Evolutionary conservation across 1,140 invertebrate species (phyloP), one percentile per base, ranked within the genome.

Genomic region (Stegodyphus mimosarum): DNA sequence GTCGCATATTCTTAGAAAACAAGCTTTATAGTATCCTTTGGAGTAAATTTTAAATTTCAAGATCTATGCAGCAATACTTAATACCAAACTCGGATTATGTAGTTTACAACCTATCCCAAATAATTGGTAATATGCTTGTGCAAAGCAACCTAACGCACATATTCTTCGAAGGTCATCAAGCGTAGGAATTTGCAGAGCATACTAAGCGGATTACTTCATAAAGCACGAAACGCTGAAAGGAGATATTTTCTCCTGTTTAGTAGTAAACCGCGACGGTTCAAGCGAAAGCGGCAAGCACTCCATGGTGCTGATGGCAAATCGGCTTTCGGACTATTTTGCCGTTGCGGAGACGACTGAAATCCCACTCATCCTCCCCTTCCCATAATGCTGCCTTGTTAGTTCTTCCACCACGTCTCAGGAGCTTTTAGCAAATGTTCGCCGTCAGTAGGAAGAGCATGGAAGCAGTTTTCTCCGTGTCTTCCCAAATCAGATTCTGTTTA

Each of bases 401-500:
- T 33, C 33, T 33, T 33, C 33, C 33, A 33, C 33, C 33, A 33
- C 33, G 33, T 33, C 33, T 33, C 33, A 33, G 1, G 33, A 33
- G 33, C 33, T 33, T 33, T 33, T 33, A 33, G 33, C 33, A 33
- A 33, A 33, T 33, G 33, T 33, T 1, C 33, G 33, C 33, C 33
- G 33, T 33, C 33, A 33, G 33, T 1, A 33, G 33, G 33, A 33
- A 33, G 33, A 33, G 33, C 33, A 33, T 33, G 33, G 3, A 33
- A 33, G 1, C 33, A 33, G 33, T 33, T 33, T 33, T 33, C 33
- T 33, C 33, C 3, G 3, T 33, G 33, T 33, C 33, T 33, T 33
- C 33, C 9, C 70, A 83, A 83, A 83, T 66, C 74, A 73, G 79
- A 83, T 83, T 83, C 74, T 83, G 79, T 83, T 83, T 83, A 83